Conservation (phyloP, 2,888 invertebrate species). For the Apotomis capreana region DNA sequence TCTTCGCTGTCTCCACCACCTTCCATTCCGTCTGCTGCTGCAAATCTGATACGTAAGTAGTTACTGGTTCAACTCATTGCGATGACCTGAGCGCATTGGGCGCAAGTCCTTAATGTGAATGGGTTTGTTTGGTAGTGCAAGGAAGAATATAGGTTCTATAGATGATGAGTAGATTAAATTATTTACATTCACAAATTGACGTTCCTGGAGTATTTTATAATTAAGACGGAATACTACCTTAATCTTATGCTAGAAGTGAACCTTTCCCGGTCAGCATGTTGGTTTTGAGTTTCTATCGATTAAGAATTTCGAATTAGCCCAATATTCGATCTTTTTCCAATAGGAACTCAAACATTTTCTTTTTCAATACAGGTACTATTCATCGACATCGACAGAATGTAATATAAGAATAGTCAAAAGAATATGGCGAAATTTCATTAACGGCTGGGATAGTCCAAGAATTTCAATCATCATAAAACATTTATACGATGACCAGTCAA, state of each 20-base stretch:
- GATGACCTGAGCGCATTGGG: not conserved
- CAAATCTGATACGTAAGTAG: constrained; percentile 74
- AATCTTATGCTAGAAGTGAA: not conserved
- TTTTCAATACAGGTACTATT: too few relatives aligned
- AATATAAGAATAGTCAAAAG: not conserved
- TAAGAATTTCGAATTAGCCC: too few relatives aligned
- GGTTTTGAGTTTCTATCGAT: not conserved
- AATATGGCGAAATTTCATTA: not conserved
- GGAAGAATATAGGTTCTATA: not conserved
- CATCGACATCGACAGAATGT: not conserved
- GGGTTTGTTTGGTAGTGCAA: not conserved
- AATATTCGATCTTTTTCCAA: too few relatives aligned
- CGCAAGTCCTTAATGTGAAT: not conserved
- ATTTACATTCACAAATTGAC: too few relatives aligned
- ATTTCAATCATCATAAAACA: constrained; percentile 21
- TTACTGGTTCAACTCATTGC: not conserved
- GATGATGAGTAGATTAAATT: not conserved
- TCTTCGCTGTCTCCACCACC: constrained; percentile 94
- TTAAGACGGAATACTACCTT: too few relatives aligned
- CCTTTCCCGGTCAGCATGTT: not conserved
- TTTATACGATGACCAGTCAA: constrained; percentile 3
- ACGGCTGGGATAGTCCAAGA: constrained; percentile 1
- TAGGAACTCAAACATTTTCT: too few relatives aligned
- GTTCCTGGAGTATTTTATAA: too few relatives aligned
- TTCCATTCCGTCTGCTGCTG: constrained; percentile 95